Evolutionary conservation across 2,113 vertebrate genomes (phyloP).

Genomic region (Archocentrus centrarchus): DNA sequence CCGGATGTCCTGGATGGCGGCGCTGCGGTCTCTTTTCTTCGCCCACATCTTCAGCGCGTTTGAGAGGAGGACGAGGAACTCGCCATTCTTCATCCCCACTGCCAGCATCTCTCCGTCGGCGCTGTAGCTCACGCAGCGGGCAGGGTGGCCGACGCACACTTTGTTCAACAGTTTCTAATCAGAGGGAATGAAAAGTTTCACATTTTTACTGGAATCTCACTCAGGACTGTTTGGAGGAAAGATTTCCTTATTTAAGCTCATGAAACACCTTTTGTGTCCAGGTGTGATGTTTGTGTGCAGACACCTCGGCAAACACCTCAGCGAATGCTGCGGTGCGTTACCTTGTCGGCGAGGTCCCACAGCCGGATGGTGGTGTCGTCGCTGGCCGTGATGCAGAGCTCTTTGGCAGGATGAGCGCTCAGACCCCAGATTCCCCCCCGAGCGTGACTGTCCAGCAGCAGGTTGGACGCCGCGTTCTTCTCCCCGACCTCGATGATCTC

Average conservation of each 20-base stretch:
- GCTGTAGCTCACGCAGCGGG: slow-evolving; percentile 84
- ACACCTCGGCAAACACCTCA: no score
- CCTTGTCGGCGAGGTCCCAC: slow-evolving; percentile 95
- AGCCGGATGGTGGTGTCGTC: slow-evolving; percentile 92
- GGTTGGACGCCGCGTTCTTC: slow-evolving; percentile 96
- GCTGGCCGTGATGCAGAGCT: slow-evolving; percentile 92
- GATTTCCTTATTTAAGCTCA: no score
- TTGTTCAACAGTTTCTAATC: slow-evolving; percentile 93
- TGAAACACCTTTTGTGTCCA: no score
- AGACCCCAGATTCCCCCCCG: slow-evolving; percentile 98
- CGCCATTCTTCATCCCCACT: slow-evolving; percentile 96
- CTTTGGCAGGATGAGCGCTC: slow-evolving; percentile 90
- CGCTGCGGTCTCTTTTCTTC: slow-evolving; percentile 93
- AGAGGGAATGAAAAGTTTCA: background rate
- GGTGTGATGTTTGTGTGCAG: background rate
- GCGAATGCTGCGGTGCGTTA: background rate
- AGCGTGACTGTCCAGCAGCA: slow-evolving; percentile 92
- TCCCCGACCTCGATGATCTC: slow-evolving; percentile 98
- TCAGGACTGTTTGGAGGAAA: no score
- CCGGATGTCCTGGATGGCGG: slow-evolving; percentile 93
- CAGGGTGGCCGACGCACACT: slow-evolving; percentile 90
- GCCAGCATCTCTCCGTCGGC: slow-evolving; percentile 93
- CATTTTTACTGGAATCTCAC: background rate
- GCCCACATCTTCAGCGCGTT: slow-evolving; percentile 95
- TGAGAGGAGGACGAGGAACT: slow-evolving; percentile 91